A percentile compares a stretch with the other conserved stretches of the same genome.
phyloP scores from a whole-genome alignment of 2,888 invertebrate genomes.

The Folsomia candida region DNA sequence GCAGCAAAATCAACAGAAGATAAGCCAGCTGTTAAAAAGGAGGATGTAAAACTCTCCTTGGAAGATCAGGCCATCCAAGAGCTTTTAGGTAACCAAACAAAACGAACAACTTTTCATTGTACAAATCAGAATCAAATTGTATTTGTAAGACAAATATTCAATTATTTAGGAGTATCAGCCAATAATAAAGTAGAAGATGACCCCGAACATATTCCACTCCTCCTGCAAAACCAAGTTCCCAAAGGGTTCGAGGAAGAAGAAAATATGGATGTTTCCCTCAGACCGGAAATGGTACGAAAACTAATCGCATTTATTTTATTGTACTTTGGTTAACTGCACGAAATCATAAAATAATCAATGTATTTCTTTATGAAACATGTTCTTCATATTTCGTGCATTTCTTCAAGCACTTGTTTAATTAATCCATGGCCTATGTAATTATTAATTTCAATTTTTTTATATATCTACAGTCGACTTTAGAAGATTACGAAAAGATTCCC shows the following conservation, averaged over 20 bases:
- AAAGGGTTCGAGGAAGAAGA: constrained; percentile 57
- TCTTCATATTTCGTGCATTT: too few relatives aligned
- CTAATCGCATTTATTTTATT: too few relatives aligned
- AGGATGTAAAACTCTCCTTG: constrained; percentile 52
- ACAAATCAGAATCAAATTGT: too few relatives aligned
- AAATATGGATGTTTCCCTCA: constrained; percentile 55
- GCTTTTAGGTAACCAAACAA: constrained; percentile 62
- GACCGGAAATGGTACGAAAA: constrained; percentile 54
- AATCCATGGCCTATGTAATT: not conserved
- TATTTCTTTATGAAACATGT: too few relatives aligned
- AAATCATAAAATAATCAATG: too few relatives aligned
- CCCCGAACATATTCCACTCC: constrained; percentile 53
- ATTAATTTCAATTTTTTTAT: not conserved
- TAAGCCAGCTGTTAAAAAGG: not conserved
- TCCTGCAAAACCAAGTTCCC: constrained; percentile 57
- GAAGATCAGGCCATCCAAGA: constrained; percentile 75
- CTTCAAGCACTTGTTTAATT: too few relatives aligned
- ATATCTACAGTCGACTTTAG: constrained; percentile 54
- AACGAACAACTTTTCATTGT: too few relatives aligned
- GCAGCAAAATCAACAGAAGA: constrained; percentile 1
- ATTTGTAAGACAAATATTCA: too few relatives aligned
- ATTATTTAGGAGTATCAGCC: too few relatives aligned
- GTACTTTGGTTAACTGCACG: too few relatives aligned
- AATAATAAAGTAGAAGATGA: constrained; percentile 36
- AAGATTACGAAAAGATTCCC: constrained; percentile 70